These are phyloP conservation scores for Acanthopagrus latus DNA, from an alignment of 2,797 vertebrate genomes.

Conservation along the genomic window DNA sequence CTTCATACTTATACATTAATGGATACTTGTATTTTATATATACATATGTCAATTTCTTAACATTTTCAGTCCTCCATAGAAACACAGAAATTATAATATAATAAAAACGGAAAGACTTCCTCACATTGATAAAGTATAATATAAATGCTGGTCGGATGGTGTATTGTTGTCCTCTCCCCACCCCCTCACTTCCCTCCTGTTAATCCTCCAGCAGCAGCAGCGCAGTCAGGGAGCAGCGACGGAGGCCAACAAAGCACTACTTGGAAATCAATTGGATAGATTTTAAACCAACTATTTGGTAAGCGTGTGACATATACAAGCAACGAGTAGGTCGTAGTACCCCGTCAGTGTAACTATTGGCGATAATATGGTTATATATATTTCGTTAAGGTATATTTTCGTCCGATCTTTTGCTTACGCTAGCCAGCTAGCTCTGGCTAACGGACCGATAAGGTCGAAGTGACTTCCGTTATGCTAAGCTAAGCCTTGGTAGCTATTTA, in stretches of 20 bases:
- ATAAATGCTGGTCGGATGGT: background rate
- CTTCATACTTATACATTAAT: no score
- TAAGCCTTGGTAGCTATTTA: slow-evolving; percentile 48
- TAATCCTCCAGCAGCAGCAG: slow-evolving; percentile 67
- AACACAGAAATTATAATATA: no score
- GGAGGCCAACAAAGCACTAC: slow-evolving; percentile 77
- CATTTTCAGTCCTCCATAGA: no score
- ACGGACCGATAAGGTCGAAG: slow-evolving; percentile 46
- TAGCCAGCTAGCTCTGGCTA: slow-evolving; percentile 72
- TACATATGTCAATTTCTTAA: no score
- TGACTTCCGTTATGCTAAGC: slow-evolving; percentile 78
- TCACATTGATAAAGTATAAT: background rate
- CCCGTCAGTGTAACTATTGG: fast-evolving
- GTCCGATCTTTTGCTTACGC: slow-evolving; percentile 33
- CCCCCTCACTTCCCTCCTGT: slow-evolving; percentile 74
- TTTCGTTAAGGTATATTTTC: slow-evolving; percentile 27
- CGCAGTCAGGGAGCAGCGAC: slow-evolving; percentile 62
- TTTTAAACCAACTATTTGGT: slow-evolving; percentile 66
- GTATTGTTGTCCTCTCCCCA: slow-evolving; percentile 51
- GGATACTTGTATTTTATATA: no score
- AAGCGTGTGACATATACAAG: slow-evolving; percentile 11
- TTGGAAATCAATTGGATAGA: slow-evolving; percentile 51
- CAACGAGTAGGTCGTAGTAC: fast-evolving
- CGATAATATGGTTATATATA: background rate
- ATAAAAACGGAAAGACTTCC: background rate